phyloP scores from a whole-genome alignment of 1,140 invertebrate species.

The Penaeus vannamei region DNA sequence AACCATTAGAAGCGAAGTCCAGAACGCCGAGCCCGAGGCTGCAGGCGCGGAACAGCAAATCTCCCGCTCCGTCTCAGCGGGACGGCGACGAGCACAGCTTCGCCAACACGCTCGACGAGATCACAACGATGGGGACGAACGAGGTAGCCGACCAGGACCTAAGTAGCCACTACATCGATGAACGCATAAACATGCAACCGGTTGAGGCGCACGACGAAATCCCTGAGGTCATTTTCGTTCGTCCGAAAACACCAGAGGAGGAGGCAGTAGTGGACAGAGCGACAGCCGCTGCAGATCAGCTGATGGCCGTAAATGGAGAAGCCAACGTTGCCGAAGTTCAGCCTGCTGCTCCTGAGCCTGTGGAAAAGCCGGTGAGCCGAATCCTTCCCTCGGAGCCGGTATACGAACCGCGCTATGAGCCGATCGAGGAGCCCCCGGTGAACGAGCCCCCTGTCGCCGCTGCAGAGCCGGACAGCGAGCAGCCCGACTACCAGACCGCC shows the following conservation, averaged over 20 bases:
- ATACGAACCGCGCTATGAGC: slow-evolving; percentile 55
- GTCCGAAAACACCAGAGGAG: slow-evolving; percentile 42
- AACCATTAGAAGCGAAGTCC: slow-evolving; percentile 31
- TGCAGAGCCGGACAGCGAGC: not conserved
- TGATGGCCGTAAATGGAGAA: not conserved
- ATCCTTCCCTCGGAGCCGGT: not conserved
- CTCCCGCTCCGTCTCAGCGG: slow-evolving; percentile 47
- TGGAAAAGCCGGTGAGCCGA: too few relatives aligned
- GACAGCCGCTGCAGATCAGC: not conserved
- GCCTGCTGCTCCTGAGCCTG: not conserved
- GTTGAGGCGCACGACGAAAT: slow-evolving; percentile 25
- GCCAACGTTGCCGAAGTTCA: not conserved
- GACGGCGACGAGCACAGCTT: slow-evolving; percentile 64
- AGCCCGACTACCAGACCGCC: too few relatives aligned
- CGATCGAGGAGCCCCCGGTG: slow-evolving; percentile 31
- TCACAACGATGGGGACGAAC: slow-evolving; percentile 66
- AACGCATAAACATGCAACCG: slow-evolving; percentile 26
- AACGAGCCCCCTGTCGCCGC: not conserved
- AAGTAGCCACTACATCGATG: slow-evolving; percentile 60
- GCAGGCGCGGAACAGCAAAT: slow-evolving; percentile 40
- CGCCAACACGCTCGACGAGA: slow-evolving; percentile 66
- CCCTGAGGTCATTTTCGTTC: slow-evolving; percentile 51
- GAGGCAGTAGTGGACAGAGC: slow-evolving; percentile 32
- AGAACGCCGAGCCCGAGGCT: slow-evolving; percentile 45
- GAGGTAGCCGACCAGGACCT: slow-evolving; percentile 67